Evolutionary conservation across 2,888 invertebrate genomes (phyloP), one percentile per base, ranked within the genome.

Genomic region (Agrotis exclamationis): DNA sequence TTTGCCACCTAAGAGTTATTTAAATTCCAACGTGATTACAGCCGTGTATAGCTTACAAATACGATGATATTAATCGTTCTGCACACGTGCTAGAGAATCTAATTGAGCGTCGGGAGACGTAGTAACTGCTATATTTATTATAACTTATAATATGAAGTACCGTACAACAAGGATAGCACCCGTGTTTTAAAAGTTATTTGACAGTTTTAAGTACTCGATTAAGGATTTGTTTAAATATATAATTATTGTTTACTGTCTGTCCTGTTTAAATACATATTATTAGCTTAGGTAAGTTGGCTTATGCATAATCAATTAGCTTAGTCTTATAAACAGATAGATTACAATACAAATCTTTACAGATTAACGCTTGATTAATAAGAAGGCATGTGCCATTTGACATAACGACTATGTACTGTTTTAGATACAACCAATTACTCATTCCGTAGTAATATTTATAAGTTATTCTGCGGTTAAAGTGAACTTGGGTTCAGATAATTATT

Each of bases 1-100:
- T 85, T 84, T 84, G 73, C 73, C 79, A 79, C 79, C 75, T 79
- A 65, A 80, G 82, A 86, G 84, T 78, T 82, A 85, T 84, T 82
- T 68, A 82, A 84, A 85, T 82, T 78, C 80, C 74, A 78, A 76
- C 59, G 77, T 84, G 77, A 80, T 86, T 84, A 69, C 62, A 51
- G 58, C 47, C 70, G 74, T 84, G 86, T 74, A 68, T 62, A 63
- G 83, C 80, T 63, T 86, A 82, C 77, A 84, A 72, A 85, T 74
- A 74, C 63, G 48, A 44, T n/a, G 50, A 72, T 73, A 76, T 84
- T 69, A 81, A 81, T 79, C 58, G 74, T 60, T 72, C 20, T 54
- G 56, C 54, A 77, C 75, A 80, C 79, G 80, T 76, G 79, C 70
- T 73, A 62, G 58, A 66, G 59, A 75, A 75, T 74, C 64, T 69